A percentile compares a stretch with the other conserved stretches of the same genome.
phyloP scores from a whole-genome alignment of 2,888 invertebrate species.

The Rhogogaster chlorosoma region DNA sequence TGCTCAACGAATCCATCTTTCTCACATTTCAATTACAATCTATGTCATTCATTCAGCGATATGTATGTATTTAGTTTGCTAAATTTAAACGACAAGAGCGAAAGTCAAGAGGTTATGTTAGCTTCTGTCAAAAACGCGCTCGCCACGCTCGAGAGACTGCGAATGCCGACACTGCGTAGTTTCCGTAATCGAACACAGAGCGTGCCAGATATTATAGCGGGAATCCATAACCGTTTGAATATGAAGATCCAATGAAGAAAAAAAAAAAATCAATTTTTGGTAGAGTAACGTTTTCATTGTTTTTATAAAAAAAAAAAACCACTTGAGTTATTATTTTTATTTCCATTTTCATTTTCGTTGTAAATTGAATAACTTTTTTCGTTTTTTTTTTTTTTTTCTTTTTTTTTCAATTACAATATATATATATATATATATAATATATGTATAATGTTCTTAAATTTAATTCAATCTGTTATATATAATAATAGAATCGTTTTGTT shows the following conservation, averaged over 20 bases:
- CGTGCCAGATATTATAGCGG: background rate
- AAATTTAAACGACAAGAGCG: background rate
- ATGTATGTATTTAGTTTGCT: background rate
- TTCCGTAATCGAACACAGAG: background rate
- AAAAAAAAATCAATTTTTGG: background rate
- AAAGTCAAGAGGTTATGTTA: background rate
- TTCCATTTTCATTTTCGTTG: conserved; percentile 15
- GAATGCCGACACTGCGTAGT: too few relatives aligned
- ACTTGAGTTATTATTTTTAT: background rate
- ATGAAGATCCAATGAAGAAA: background rate
- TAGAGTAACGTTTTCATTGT: background rate
- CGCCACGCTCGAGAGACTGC: background rate
- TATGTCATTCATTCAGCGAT: background rate
- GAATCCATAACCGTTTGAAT: background rate
- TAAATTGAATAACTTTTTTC: background rate
- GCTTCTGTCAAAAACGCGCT: background rate
- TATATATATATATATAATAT: too few relatives aligned
- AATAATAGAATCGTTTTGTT: conserved; percentile 11
- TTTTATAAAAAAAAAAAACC: background rate
- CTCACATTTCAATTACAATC: background rate
- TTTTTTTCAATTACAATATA: background rate
- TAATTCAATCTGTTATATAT: conserved; percentile 27
- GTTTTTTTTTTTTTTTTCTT: background rate
- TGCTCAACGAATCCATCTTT: conserved; percentile 84
- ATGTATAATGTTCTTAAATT: background rate